Base-by-base conservation (phyloP, 1,140 invertebrate species). In the Oreohelix idahoensis region DNA sequence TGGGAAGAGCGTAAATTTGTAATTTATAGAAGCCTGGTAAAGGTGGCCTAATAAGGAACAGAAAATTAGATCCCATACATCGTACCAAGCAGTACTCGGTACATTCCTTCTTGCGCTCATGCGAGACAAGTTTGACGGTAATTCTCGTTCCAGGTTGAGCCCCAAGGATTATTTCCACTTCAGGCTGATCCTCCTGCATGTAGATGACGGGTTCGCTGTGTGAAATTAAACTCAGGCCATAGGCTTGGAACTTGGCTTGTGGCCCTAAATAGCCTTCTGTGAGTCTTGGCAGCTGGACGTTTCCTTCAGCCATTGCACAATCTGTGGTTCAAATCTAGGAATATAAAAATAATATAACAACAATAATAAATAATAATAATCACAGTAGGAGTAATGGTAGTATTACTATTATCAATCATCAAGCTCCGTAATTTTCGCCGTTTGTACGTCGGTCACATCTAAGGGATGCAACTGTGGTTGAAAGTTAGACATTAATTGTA, bases 1-100 rank as follows among this genome's bases (percentile, higher is more conserved):
- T 83, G 0, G 92, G 92, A 51, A 91, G 86, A 23, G 91, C 92
- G 83, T 90, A 92, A 32, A 93, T 89, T 84, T 92, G 91, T 53
- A 92, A 90, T 84, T 93, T 93, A 84, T 92, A 93, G 81, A 91
- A 90, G 13, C 92, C 92, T 1, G 87, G 38, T 20, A 83, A 63
- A 0, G 92, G 90, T 0, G 92, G 88, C 20, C 88, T 84, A 66
- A 92, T 86, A 36, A 88, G 87, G 74, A 91, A 92, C 83, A 87
- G 86, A 66, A 88, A 88, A 39, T 85, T 84, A 4, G 71, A 78
- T 29, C 87, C 89, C 69, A 87, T 85, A 36, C 83, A 85, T 35
- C 88, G 86, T 13, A 89, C 84, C 45, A 91, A 85, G 26, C 87
- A 84, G 79, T 86, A 88, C 58, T 89, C 86, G 45, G 87, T 90